Conservation (phyloP, 1,140 invertebrate genomes). For the Plutomurus gul region DNA sequence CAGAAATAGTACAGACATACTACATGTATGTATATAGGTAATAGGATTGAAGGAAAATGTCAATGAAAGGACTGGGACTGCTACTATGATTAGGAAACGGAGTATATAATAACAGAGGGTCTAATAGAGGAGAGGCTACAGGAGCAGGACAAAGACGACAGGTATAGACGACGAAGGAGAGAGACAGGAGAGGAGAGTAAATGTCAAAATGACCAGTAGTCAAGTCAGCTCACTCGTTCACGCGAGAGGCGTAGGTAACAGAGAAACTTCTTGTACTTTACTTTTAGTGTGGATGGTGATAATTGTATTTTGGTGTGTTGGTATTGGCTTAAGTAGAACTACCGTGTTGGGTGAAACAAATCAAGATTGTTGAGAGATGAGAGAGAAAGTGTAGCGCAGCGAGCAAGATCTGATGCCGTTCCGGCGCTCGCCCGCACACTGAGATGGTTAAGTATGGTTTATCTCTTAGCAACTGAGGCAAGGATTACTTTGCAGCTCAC, state of each 20-base stretch:
- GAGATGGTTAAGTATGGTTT: constrained; percentile 42
- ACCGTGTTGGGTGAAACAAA: constrained; percentile 6
- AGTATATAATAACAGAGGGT: neutral
- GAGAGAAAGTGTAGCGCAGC: constrained; percentile 39
- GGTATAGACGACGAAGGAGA: too few relatives aligned
- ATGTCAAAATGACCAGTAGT: too few relatives aligned
- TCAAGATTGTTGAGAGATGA: neutral
- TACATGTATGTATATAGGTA: too few relatives aligned
- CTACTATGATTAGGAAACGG: too few relatives aligned
- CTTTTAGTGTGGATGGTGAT: neutral
- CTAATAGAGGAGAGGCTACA: neutral
- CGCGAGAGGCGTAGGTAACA: too few relatives aligned
- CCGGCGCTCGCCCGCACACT: constrained; percentile 45
- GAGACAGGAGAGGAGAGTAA: too few relatives aligned
- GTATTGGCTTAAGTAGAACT: neutral
- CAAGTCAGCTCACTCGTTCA: too few relatives aligned
- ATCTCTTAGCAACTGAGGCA: constrained; percentile 37
- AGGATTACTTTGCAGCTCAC: neutral
- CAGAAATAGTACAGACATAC: neutral
- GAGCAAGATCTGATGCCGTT: constrained; percentile 47
- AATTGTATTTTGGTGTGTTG: neutral
- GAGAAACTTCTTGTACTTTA: too few relatives aligned
- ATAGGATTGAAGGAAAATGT: neutral
- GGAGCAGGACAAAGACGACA: neutral
- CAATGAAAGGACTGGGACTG: neutral